Evolutionary conservation across 2,888 invertebrate genomes (phyloP).

Genomic region (Pyrrhosoma nymphula): DNA sequence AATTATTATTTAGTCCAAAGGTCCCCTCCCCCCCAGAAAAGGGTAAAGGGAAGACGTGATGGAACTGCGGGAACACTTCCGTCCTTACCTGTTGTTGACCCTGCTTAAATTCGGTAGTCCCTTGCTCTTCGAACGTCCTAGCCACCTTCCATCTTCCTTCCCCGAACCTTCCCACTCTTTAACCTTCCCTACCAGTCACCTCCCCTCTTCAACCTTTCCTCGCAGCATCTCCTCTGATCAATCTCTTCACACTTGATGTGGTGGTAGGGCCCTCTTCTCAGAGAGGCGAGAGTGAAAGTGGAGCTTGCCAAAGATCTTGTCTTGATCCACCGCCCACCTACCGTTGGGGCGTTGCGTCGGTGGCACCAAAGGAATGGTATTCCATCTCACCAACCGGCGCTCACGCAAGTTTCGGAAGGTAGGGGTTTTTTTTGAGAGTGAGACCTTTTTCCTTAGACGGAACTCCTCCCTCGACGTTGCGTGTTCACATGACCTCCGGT

Average conservation of each 20-base stretch:
- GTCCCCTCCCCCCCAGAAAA: not conserved
- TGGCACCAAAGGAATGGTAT: not conserved
- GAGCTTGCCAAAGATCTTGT: not conserved
- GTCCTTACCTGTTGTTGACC: slow-evolving; percentile 33
- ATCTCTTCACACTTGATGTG: slow-evolving; percentile 14
- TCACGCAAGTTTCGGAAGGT: not conserved
- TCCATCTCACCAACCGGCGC: not conserved
- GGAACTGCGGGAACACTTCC: not conserved
- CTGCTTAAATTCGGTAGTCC: not conserved
- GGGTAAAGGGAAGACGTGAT: not conserved
- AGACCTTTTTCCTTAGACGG: not conserved
- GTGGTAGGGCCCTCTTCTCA: not conserved
- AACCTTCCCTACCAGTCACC: not conserved
- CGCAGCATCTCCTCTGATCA: not conserved
- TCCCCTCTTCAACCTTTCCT: not conserved
- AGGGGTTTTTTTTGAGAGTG: not conserved
- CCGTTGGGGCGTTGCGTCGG: not conserved
- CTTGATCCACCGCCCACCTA: not conserved
- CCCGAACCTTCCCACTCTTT: not conserved
- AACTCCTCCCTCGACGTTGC: not conserved
- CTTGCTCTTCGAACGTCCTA: not conserved
- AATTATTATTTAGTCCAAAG: slow-evolving; percentile 13
- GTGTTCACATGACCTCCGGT: not conserved
- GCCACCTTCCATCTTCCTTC: not conserved
- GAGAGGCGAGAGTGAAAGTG: not conserved